These are phyloP conservation scores for Pharmacophagus antenor DNA, from an alignment of 2,888 invertebrate species.

Conservation along the genomic window DNA sequence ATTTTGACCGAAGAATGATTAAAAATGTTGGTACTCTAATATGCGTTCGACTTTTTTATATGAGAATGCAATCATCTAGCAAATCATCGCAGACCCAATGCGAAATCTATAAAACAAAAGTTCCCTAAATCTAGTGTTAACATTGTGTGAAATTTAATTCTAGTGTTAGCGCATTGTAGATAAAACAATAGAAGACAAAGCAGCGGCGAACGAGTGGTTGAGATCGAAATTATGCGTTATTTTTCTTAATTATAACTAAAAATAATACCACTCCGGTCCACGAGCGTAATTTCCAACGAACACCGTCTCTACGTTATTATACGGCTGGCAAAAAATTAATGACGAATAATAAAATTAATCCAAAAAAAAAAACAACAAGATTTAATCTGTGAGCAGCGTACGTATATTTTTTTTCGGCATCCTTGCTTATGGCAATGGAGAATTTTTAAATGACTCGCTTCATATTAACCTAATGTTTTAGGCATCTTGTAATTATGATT, in stretches of 20 bases:
- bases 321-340: slow-evolving; percentile 28
- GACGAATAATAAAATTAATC: slow-evolving; percentile 29
- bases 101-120: no score
- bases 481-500: neutral
- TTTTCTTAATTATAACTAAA: slow-evolving; percentile 24
- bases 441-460: slow-evolving; percentile 2
- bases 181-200: no score
- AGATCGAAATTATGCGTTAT: neutral
- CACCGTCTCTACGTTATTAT: slow-evolving; percentile 26
- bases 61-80: no score
- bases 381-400: slow-evolving; percentile 18
- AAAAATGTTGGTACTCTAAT: no score
- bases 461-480: neutral
- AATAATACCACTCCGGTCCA: slow-evolving; percentile 9
- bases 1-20: no score
- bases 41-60: no score
- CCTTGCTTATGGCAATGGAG: neutral
- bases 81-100: no score
- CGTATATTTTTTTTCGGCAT: slow-evolving; percentile 5
- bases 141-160: no score
- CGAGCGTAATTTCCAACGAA: slow-evolving; percentile 24
- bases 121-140: no score
- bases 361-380: slow-evolving; percentile 29
- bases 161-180: no score
- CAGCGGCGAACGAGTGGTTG: no score